Percentiles rank a stretch among this genome's conserved stretches.
phyloP scores from a whole-genome alignment of 2,113 vertebrate species.

The Syngnathoides biaculeatus region DNA sequence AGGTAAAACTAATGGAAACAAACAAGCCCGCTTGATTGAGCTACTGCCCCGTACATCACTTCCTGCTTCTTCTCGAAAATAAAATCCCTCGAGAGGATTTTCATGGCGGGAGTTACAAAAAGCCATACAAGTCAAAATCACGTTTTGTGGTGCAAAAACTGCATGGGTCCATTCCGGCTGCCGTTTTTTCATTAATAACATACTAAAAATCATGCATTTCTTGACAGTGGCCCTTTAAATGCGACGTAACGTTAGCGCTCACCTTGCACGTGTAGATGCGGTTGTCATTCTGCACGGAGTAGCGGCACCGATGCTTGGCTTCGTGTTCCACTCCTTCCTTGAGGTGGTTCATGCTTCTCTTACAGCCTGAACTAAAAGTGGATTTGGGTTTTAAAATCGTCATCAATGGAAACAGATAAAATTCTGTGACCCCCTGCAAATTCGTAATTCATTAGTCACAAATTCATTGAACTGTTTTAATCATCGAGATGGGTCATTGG shows the following conservation, averaged over 20 bases:
- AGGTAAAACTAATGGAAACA: no score
- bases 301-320: constrained; percentile 90
- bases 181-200: no score
- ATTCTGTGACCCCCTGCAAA: neutral
- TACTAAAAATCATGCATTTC: no score
- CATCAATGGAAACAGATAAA: neutral
- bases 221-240: no score
- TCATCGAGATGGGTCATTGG: neutral
- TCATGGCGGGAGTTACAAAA: no score
- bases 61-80: no score
- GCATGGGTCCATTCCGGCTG: no score
- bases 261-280: constrained; percentile 97
- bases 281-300: constrained; percentile 93
- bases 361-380: constrained; percentile 83
- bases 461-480: neutral
- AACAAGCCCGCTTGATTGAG: no score
- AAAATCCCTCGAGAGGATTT: no score
- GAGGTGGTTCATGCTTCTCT: constrained; percentile 96
- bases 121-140: no score
- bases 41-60: no score
- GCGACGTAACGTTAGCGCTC: constrained; percentile 26
- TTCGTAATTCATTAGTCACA: neutral
- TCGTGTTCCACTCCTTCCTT: constrained; percentile 88
- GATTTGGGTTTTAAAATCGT: neutral
- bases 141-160: no score